These are phyloP conservation scores for Oscheius myriophilus DNA, from an alignment of 2,888 invertebrate genomes.

Conservation along the genomic window DNA sequence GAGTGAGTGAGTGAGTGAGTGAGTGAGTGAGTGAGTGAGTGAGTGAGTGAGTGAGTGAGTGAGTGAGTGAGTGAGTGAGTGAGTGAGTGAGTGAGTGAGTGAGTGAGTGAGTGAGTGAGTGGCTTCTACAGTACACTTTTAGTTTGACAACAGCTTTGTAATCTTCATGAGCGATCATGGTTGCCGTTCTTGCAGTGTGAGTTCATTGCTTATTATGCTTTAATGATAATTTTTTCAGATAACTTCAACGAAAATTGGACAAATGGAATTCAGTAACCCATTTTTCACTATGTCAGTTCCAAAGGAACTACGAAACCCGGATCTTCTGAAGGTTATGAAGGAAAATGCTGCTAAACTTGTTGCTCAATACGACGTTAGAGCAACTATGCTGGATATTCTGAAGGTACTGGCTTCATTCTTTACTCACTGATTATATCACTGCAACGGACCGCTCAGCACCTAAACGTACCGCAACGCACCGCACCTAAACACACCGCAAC, in stretches of 20 bases:
- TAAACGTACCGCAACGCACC: no score
- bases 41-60: no score
- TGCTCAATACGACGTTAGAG: background rate
- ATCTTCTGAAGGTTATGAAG: background rate
- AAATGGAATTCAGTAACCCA: background rate
- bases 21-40: no score
- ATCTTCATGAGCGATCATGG: background rate
- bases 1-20: no score
- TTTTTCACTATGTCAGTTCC: background rate
- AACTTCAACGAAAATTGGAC: background rate
- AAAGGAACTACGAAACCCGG: background rate
- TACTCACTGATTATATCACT: no score
- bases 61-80: no score
- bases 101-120: no score
- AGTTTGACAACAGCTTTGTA: background rate
- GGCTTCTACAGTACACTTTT: background rate
- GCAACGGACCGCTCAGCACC: no score
- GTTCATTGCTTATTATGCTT: no score
- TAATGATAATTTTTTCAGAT: conserved; percentile 1
- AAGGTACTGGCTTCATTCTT: no score
- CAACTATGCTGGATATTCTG: background rate
- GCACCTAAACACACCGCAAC: no score
- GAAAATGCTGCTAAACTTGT: background rate
- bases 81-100: no score
- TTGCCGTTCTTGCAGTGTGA: background rate